phyloP scores from a whole-genome alignment of 2,888 invertebrate species.

The Oxyteleia sp. region DNA sequence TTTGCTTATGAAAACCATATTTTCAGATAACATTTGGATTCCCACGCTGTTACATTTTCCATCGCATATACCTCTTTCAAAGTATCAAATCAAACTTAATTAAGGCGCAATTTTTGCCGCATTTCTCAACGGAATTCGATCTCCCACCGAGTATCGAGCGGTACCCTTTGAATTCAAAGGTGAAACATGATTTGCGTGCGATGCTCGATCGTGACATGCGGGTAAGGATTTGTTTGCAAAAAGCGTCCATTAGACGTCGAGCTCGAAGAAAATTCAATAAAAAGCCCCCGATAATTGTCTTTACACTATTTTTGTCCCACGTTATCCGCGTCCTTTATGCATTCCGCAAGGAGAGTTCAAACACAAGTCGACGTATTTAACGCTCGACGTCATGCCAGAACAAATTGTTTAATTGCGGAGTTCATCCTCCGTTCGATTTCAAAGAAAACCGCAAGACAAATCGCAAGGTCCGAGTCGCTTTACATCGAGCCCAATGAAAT shows the following conservation, averaged over 20 bases:
- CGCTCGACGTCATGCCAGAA: neutral
- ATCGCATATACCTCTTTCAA: too few species aligned
- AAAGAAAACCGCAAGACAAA: neutral
- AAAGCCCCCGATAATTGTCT: neutral
- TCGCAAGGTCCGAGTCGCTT: neutral
- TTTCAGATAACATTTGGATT: too few species aligned
- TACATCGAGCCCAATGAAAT: neutral
- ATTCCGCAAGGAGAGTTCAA: neutral
- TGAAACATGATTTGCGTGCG: conserved; percentile 12
- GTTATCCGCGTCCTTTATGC: neutral
- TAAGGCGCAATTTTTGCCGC: neutral
- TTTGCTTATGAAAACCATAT: too few species aligned
- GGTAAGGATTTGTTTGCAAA: neutral
- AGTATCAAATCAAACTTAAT: neutral
- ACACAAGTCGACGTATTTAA: neutral
- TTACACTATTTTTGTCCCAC: neutral
- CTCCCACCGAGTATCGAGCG: neutral
- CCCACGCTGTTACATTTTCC: too few species aligned
- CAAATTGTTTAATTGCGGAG: neutral
- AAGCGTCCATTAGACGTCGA: neutral
- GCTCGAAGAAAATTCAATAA: conserved; percentile 1
- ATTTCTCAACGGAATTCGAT: neutral
- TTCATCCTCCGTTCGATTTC: neutral
- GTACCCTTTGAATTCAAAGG: neutral
- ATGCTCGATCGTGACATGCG: neutral